phyloP scores from a whole-genome alignment of 2,797 vertebrate genomes.

The Sitta carolinensis region DNA sequence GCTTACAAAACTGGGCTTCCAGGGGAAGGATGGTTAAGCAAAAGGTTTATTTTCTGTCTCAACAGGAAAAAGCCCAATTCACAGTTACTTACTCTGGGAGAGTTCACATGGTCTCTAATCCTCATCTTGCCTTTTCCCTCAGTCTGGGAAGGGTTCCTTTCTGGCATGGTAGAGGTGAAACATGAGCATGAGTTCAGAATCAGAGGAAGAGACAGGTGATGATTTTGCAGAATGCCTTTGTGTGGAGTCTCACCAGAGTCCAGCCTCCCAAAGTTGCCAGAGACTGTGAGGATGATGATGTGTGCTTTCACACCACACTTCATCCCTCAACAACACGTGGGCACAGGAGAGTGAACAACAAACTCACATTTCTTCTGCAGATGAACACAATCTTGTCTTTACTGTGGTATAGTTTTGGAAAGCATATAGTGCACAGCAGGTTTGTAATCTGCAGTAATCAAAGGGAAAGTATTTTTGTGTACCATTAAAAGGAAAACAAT shows the following conservation, averaged over 20 bases:
- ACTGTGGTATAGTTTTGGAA: background rate
- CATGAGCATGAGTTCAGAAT: background rate
- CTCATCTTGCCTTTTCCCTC: background rate
- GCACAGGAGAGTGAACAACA: background rate
- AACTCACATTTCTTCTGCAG: background rate
- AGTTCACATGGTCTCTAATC: background rate
- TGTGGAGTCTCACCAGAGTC: background rate
- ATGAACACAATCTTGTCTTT: background rate
- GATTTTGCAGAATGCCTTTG: background rate
- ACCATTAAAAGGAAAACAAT: conserved; percentile 33
- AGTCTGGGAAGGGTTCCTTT: background rate
- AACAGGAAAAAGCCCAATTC: background rate
- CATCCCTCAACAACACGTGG: background rate
- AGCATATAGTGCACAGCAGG: background rate
- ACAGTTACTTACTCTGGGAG: background rate
- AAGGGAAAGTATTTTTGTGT: conserved; percentile 17
- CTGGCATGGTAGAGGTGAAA: background rate
- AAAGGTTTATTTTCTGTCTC: background rate
- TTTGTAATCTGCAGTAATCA: conserved; percentile 25
- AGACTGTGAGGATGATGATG: background rate
- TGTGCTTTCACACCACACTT: background rate
- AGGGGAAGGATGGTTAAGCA: background rate
- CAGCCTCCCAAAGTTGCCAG: background rate
- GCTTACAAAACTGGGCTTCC: background rate
- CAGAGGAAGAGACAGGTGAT: background rate